Evolutionary conservation across 2,797 vertebrate species (phyloP).

Genomic region (Streptopelia turtur): DNA sequence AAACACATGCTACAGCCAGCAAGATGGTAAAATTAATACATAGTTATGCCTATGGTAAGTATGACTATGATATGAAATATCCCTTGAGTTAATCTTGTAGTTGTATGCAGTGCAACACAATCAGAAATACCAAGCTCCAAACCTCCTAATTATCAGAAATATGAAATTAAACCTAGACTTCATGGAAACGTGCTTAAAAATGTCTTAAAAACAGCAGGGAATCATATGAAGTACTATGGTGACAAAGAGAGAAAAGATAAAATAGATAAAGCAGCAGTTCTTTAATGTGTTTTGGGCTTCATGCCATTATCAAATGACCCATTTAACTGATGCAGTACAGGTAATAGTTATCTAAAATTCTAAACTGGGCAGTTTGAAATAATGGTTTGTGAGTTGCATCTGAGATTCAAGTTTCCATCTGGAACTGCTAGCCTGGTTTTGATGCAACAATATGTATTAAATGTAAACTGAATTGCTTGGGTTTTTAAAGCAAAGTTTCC

Average conservation of each 20-base stretch:
- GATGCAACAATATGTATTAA: not conserved
- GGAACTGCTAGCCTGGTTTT: not conserved
- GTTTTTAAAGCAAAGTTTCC: not conserved
- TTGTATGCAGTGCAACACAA: not conserved
- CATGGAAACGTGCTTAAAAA: slow-evolving; percentile 21
- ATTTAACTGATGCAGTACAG: not conserved
- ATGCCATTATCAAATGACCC: not conserved
- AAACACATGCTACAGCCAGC: not conserved
- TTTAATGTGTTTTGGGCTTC: not conserved
- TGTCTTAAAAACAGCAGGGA: slow-evolving; percentile 36
- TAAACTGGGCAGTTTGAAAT: not conserved
- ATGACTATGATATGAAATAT: slow-evolving; percentile 19
- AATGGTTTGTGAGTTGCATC: not conserved
- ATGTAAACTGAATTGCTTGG: not conserved
- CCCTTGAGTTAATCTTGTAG: not conserved
- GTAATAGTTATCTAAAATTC: not conserved
- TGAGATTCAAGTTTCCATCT: not conserved
- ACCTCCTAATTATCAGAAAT: not conserved
- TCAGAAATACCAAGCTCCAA: not conserved
- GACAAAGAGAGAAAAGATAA: slow-evolving; percentile 50
- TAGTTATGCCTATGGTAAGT: slow-evolving; percentile 35
- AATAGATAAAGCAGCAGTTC: slow-evolving; percentile 17
- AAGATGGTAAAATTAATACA: slow-evolving; percentile 6
- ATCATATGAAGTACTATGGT: slow-evolving; percentile 36
- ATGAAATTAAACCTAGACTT: slow-evolving; percentile 40